Evolutionary conservation across 2,888 invertebrate species (phyloP).

Genomic region (Cantharis flavilabris): DNA sequence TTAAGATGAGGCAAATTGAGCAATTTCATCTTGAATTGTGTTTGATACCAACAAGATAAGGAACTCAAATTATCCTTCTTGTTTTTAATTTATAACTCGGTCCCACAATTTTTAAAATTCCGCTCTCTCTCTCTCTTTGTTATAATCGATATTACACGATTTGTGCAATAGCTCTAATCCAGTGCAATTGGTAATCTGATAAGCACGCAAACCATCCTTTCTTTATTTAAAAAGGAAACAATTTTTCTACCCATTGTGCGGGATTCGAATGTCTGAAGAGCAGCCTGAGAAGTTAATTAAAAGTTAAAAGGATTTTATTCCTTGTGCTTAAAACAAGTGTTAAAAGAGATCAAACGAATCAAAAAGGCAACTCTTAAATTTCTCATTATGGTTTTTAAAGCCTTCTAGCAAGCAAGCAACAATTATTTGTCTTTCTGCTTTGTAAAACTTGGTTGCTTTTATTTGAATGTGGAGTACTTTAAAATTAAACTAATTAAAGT

Average conservation of each 20-base stretch:
- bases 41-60: slow-evolving; percentile 35
- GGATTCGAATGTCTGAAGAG: neutral
- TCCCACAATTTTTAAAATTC: neutral
- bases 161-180: too few species aligned
- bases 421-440: slow-evolving; percentile 28
- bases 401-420: slow-evolving; percentile 21
- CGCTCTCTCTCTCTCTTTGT: too few species aligned
- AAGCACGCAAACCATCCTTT: neutral
- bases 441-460: slow-evolving; percentile 9
- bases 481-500: slow-evolving; percentile 23
- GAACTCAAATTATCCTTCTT: slow-evolving; percentile 33
- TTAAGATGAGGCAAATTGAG: slow-evolving; percentile 40
- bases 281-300: slow-evolving; percentile 26
- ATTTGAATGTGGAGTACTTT: slow-evolving; percentile 16
- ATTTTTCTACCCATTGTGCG: neutral
- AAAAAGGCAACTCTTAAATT: slow-evolving; percentile 30
- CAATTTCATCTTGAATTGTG: slow-evolving; percentile 36
- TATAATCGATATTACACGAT: too few species aligned
- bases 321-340: slow-evolving; percentile 27
- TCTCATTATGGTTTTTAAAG: slow-evolving; percentile 28
- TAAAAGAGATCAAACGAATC: slow-evolving; percentile 31
- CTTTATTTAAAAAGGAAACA: neutral
- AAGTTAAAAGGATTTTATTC: slow-evolving; percentile 30
- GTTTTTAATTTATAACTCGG: slow-evolving; percentile 31
- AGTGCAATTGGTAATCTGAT: too few species aligned